A percentile compares a stretch with the other conserved stretches of the same genome.
Evolutionary conservation across 2,113 vertebrate species (phyloP).

Genomic region (Passer montanus): DNA sequence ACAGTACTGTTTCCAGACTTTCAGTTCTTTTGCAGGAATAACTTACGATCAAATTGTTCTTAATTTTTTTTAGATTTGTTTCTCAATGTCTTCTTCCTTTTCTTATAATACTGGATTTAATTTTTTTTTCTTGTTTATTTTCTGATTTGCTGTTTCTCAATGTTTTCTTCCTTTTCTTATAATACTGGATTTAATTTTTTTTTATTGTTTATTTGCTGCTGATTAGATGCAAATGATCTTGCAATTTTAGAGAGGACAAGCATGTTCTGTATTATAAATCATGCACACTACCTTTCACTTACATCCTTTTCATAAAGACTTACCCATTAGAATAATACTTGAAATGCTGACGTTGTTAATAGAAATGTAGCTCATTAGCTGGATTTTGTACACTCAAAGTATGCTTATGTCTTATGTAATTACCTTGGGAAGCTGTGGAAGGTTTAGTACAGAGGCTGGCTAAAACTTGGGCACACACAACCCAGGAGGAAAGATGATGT

Average conservation of each 20-base stretch:
- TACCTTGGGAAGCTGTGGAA: background rate
- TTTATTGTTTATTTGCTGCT: background rate
- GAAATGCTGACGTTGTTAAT: background rate
- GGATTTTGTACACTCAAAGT: background rate
- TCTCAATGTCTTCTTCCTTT: background rate
- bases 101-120: background rate
- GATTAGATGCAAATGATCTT: background rate
- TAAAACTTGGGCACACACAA: background rate
- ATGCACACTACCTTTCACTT: background rate
- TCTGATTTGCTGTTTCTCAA: background rate
- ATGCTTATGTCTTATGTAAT: background rate
- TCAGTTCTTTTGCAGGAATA: background rate
- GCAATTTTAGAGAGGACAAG: background rate
- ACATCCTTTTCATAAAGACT: background rate
- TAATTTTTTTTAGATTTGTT: background rate
- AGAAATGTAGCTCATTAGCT: background rate
- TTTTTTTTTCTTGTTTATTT: background rate
- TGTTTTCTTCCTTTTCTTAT: background rate
- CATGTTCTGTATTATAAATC: background rate
- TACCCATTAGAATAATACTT: background rate
- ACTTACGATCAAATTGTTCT: background rate
- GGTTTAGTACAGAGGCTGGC: background rate
- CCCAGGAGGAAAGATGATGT: background rate
- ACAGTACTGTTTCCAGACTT: background rate
- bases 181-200: background rate